A percentile compares a stretch with the other conserved stretches of the same genome.
Evolutionary conservation across 2,113 vertebrate genomes (phyloP).

Genomic region (Romanogobio albipinnatus): DNA sequence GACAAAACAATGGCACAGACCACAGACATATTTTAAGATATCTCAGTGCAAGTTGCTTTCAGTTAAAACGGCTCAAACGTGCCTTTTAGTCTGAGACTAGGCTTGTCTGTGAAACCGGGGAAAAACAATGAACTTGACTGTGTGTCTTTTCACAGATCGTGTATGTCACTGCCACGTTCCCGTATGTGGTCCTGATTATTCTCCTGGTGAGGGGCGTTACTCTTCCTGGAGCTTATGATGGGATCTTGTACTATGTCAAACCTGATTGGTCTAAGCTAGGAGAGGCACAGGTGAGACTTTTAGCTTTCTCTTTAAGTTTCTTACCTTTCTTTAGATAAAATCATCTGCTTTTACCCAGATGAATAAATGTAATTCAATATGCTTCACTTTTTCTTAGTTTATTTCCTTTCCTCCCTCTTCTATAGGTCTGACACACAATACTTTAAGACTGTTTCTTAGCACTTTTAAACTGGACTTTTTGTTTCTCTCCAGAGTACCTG

Average conservation of each 20-base stretch:
- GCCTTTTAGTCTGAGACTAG: too few relatives aligned
- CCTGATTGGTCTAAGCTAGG: constrained; percentile 80
- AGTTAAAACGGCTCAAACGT: too few relatives aligned
- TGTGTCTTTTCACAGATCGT: constrained; percentile 72
- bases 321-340: neutral
- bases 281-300: constrained; percentile 74
- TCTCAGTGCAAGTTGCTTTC: too few relatives aligned
- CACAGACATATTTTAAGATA: too few relatives aligned
- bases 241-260: constrained; percentile 80
- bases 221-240: constrained; percentile 75
- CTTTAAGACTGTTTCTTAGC: neutral
- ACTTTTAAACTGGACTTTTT: constrained; percentile 1
- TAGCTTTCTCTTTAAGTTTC: neutral
- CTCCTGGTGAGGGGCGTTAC: constrained; percentile 79
- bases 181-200: constrained; percentile 79
- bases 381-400: neutral
- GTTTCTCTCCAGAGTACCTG: constrained; percentile 25
- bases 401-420: neutral
- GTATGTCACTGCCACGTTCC: constrained; percentile 81
- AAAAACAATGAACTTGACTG: neutral
- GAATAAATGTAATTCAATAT: neutral
- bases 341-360: neutral
- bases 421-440: neutral
- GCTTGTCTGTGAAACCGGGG: too few relatives aligned
- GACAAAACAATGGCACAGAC: too few relatives aligned